These are phyloP conservation scores for Adelphocoris suturalis DNA, from an alignment of 2,888 invertebrate genomes.

Conservation along the genomic window DNA sequence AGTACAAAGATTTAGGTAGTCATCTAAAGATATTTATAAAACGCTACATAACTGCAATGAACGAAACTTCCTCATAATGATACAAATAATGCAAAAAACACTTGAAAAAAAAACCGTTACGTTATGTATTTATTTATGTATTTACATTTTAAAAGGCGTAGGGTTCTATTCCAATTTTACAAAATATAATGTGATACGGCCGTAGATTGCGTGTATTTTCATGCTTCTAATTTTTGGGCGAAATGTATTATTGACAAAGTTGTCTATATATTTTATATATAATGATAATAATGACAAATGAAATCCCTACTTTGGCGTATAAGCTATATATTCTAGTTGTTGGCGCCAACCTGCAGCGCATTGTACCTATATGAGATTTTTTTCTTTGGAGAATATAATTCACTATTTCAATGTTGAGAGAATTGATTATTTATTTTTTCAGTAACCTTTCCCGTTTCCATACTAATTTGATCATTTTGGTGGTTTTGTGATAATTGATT, in stretches of 20 bases:
- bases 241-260: neutral
- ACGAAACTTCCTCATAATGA: neutral
- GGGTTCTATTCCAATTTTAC: neutral
- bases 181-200: neutral
- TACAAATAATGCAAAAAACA: too few species aligned
- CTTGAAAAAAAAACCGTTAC: neutral
- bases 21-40: neutral
- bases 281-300: neutral
- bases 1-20: slow-evolving; percentile 10
- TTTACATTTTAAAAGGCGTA: neutral
- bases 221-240: neutral
- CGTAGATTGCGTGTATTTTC: neutral
- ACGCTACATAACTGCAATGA: neutral
- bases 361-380: neutral
- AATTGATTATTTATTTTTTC: too few species aligned
- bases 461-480: too few species aligned
- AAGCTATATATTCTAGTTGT: neutral
- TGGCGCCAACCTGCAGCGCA: neutral
- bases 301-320: neutral
- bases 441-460: neutral
- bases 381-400: slow-evolving; percentile 7
- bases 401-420: neutral
- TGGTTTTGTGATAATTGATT: too few species aligned
- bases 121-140: neutral
- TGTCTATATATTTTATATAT: slow-evolving; percentile 30